Conservation (phyloP, 1,140 invertebrate species). For the Maconellicoccus hirsutus region DNA sequence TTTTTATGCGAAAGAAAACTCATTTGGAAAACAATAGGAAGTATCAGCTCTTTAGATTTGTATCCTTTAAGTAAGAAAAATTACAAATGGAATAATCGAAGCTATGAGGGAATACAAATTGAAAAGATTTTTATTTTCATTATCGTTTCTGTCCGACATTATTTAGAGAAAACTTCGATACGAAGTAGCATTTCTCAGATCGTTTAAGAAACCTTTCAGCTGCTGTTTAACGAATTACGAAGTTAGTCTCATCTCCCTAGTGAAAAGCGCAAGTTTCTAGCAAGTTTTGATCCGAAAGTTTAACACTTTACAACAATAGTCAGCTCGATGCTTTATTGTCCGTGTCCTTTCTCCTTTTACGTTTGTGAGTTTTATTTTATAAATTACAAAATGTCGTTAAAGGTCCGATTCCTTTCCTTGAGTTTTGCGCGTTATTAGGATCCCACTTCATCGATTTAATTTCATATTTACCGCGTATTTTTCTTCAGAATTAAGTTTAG, state of each 20-base stretch:
- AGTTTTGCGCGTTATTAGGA: too few relatives aligned
- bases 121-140: conserved; percentile 6
- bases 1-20: not conserved
- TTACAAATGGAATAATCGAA: not conserved
- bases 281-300: conserved; percentile 8
- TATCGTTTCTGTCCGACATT: not conserved
- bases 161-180: not conserved
- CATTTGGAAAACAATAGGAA: too few relatives aligned
- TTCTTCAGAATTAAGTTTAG: too few relatives aligned
- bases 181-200: not conserved
- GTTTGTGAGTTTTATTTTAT: not conserved
- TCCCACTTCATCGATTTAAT: too few relatives aligned
- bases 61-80: not conserved
- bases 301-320: not conserved
- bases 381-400: conserved; percentile 5
- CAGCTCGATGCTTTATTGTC: not conserved
- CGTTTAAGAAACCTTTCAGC: conserved; percentile 3
- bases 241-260: not conserved
- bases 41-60: not conserved
- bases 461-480: too few relatives aligned
- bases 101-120: not conserved
- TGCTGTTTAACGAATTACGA: conserved; percentile 3
- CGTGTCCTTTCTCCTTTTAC: not conserved
- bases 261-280: not conserved
- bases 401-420: not conserved